phyloP scores from a whole-genome alignment of 2,888 invertebrate genomes.

The Dichetophora obliterata region DNA sequence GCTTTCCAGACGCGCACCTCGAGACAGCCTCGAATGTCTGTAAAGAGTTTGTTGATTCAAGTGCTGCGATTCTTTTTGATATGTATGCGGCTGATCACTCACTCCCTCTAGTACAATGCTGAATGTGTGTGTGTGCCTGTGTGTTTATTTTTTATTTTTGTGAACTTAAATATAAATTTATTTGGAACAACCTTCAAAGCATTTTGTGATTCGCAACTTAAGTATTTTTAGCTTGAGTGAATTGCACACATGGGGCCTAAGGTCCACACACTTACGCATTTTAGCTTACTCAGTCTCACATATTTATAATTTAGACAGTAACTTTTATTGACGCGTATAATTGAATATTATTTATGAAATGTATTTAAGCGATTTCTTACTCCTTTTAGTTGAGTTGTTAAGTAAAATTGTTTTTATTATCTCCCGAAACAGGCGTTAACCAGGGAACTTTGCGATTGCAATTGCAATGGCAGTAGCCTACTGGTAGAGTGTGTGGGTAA shows the following conservation, averaged over 20 bases:
- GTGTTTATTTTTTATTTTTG: not conserved
- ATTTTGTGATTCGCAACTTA: constrained; percentile 23
- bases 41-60: constrained; percentile 13
- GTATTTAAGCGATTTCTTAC: too few relatives aligned
- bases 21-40: constrained; percentile 15
- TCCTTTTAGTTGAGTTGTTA: too few relatives aligned
- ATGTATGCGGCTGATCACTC: not conserved
- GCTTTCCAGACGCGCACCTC: not conserved
- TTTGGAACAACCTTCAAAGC: constrained; percentile 1
- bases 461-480: too few relatives aligned
- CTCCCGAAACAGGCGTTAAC: too few relatives aligned
- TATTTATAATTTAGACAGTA: too few relatives aligned
- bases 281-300: too few relatives aligned
- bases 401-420: too few relatives aligned
- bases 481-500: too few relatives aligned
- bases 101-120: not conserved
- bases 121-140: not conserved
- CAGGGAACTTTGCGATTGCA: too few relatives aligned
- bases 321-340: too few relatives aligned
- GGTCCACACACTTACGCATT: not conserved
- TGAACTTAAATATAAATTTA: not conserved
- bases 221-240: constrained; percentile 30
- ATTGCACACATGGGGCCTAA: constrained; percentile 23
- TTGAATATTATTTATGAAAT: too few relatives aligned
- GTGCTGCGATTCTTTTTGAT: constrained; percentile 16